phyloP scores from a whole-genome alignment of 2,113 vertebrate species.

The Onychorhynchus coronatus region DNA sequence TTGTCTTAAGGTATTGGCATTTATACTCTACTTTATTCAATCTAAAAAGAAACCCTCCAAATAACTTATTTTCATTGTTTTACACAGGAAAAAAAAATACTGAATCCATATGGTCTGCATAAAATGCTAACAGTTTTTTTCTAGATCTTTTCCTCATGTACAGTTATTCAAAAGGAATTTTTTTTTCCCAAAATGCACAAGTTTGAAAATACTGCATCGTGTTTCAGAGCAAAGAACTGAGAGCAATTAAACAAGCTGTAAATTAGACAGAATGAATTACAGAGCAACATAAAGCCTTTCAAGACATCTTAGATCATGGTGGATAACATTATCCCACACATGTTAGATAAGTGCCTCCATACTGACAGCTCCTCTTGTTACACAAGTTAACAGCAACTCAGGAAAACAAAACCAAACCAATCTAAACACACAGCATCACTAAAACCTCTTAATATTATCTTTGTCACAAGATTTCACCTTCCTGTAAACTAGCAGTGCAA shows the following conservation, averaged over 20 bases:
- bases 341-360: conserved; percentile 2
- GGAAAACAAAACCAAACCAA: conserved; percentile 44
- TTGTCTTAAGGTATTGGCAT: conserved; percentile 16
- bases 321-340: not conserved
- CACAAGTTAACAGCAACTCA: conserved; percentile 17
- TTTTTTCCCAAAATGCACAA: not conserved
- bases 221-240: conserved; percentile 44
- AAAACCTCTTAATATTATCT: not conserved
- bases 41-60: not conserved
- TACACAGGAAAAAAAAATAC: not conserved
- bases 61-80: not conserved
- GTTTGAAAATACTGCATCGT: not conserved
- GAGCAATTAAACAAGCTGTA: conserved; percentile 34
- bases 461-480: not conserved
- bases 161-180: not conserved
- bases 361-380: conserved; percentile 13
- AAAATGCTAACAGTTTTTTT: not conserved
- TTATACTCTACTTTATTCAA: not conserved
- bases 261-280: conserved; percentile 50
- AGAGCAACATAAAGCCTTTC: conserved; percentile 42
- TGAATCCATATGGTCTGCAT: not conserved
- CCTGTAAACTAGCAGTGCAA: not conserved
- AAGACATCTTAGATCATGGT: conserved; percentile 37
- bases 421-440: not conserved
- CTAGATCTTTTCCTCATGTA: not conserved